Conservation (phyloP, 2,113 vertebrate genomes). For the Atherinomorus stipes region DNA sequence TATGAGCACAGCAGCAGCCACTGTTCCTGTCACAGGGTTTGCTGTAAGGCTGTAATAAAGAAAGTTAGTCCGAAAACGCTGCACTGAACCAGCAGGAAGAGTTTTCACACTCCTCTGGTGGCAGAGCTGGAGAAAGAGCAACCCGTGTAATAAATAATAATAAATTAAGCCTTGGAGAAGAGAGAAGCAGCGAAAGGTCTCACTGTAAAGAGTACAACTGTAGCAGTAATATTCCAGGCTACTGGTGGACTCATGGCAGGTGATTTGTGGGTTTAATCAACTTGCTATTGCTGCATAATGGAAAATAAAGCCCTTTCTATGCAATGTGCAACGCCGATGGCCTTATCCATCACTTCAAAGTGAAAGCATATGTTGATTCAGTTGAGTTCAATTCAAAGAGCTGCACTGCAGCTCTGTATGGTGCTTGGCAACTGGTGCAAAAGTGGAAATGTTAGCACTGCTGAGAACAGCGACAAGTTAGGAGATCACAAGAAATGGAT, state of each 20-base stretch:
- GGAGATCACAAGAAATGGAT: no score
- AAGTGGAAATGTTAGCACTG: no score
- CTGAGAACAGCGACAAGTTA: no score
- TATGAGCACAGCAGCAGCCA: background rate
- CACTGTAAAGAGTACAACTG: conserved; percentile 7
- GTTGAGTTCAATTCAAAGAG: background rate
- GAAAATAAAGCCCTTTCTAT: background rate
- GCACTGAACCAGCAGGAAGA: conserved; percentile 9
- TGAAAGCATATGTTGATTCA: background rate
- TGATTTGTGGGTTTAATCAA: conserved; percentile 45
- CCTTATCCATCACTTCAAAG: background rate
- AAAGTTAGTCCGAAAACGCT: conserved; percentile 5
- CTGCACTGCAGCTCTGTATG: background rate
- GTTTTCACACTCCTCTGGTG: conserved; percentile 1
- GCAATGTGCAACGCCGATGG: conserved; percentile 2
- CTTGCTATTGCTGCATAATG: conserved; percentile 23
- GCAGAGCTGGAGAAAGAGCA: background rate
- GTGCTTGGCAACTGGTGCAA: background rate
- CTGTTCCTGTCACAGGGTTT: conserved; percentile 11
- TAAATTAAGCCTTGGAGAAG: conserved; percentile 5
- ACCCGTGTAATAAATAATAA: conserved; percentile 19
- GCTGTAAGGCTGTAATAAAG: conserved; percentile 22
- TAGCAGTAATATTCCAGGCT: conserved; percentile 5
- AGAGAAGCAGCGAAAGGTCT: background rate
- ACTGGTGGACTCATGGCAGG: conserved; percentile 15